Evolutionary conservation across 2,113 vertebrate genomes (phyloP), one percentile per base, ranked within the genome.

Genomic region (Smithornis capensis): DNA sequence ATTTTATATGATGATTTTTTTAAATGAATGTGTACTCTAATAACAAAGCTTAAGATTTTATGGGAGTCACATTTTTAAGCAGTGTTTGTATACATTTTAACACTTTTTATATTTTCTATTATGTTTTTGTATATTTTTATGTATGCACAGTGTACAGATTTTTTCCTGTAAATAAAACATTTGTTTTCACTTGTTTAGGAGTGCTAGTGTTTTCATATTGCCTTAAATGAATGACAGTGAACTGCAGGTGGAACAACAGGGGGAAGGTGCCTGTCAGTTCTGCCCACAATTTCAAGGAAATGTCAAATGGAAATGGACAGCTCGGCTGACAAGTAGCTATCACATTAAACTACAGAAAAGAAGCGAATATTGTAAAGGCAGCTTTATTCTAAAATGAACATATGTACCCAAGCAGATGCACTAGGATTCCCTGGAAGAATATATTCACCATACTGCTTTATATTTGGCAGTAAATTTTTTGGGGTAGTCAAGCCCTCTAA

Each of bases 51-150:
- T 96, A 95, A 97, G 74, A 97, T 98, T 98, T 98, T 98, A 95
- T 97, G 96, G 93, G 92, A 98, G 94, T 97, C 95, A 95, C 97
- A 98, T 98, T 98, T 98, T 98, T 97, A 97, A 97, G 97, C 95
- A 95, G 98, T 98, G 98, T 98, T 98, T 98, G 97, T 98, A 98
- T 94, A 98, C 98, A 98, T 98, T 98, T 98, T 98, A 98, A 98
- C 97, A 97, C 97, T 98, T 98, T 96, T 95, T 97, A 97, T 98
- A 98, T 98, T 98, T 98, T 98, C 96, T 98, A 98, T 98, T 98
- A 98, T 98, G 97, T 94, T 98, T 98, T 98, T 98, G 98, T 98
- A 98, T 98, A 98, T 98, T 98, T 98, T 98, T 98, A 98, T 97
- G 98, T 98, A 97, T 98, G 98, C 96, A 97, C 96, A 97, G 93